A percentile compares a stretch with the other conserved stretches of the same genome.
Evolutionary conservation across 64 coral and sea anemone genomes (phyloP).

Genomic region (Montipora cactus): DNA sequence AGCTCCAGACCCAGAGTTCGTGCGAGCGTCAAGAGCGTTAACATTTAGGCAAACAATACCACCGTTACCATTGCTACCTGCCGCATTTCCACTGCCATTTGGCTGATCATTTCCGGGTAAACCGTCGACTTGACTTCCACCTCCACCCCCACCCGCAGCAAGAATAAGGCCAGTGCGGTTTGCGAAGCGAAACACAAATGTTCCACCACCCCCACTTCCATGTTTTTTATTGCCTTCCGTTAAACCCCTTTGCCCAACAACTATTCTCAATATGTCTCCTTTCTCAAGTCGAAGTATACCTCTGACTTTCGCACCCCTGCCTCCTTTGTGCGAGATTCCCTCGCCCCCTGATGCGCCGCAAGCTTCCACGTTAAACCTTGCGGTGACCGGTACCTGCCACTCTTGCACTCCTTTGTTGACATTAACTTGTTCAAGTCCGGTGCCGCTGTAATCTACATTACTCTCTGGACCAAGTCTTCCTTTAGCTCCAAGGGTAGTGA

Average conservation of each 20-base stretch:
- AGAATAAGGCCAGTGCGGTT: neutral
- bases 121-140: constrained; percentile 16
- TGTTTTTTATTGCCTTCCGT: neutral
- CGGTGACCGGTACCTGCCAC: constrained; percentile 71
- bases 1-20: constrained; percentile 36
- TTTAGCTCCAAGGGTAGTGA: constrained; percentile 50
- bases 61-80: constrained; percentile 15
- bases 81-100: constrained; percentile 27
- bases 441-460: constrained; percentile 9
- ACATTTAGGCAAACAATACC: neutral
- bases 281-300: constrained; percentile 42
- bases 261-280: constrained; percentile 61
- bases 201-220: constrained; percentile 76
- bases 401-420: constrained; percentile 56
- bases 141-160: constrained; percentile 82
- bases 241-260: constrained; percentile 68
- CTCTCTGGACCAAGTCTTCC: constrained; percentile 56
- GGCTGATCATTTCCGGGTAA: constrained; percentile 42
- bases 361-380: constrained; percentile 48
- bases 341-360: constrained; percentile 77
- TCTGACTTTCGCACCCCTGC: constrained; percentile 61
- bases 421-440: constrained; percentile 9
- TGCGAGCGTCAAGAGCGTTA: neutral
- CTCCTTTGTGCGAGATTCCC: neutral
- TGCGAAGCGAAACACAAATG: constrained; percentile 38